A percentile compares a stretch with the other conserved stretches of the same genome.
Conservation (phyloP, 2,113 vertebrate species). For the Dissostichus mawsoni region DNA sequence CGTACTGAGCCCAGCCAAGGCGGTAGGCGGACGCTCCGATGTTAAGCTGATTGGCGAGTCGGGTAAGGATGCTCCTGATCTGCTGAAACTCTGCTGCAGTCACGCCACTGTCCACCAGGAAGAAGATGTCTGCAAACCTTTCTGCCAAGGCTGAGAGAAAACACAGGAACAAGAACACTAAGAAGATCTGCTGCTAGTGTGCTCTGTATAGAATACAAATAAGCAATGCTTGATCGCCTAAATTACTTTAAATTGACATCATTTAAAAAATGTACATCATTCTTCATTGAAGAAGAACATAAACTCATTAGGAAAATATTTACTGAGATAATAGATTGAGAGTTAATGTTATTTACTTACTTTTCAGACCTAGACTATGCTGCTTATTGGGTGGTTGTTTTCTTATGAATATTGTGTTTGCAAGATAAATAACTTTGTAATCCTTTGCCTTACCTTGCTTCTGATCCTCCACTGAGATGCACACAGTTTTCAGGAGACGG, state of each 20-base stretch:
- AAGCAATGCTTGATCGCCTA: no score
- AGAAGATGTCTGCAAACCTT: conserved; percentile 86
- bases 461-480: conserved; percentile 70
- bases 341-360: no score
- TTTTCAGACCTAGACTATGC: no score
- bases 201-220: no score
- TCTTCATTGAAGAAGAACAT: no score
- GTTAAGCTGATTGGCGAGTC: conserved; percentile 76
- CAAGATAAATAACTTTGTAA: no score
- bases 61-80: conserved; percentile 66
- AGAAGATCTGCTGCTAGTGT: neutral
- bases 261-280: neutral
- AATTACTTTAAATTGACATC: no score
- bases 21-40: conserved; percentile 76
- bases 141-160: conserved; percentile 77
- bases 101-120: conserved; percentile 85
- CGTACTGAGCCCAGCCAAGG: conserved; percentile 87
- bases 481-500: conserved; percentile 39
- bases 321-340: no score
- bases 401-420: no score
- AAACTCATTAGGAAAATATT: no score
- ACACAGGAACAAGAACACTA: neutral
- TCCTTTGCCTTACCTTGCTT: conserved; percentile 73
- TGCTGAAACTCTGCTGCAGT: conserved; percentile 62
- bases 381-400: no score